Base-by-base conservation (phyloP, 2,888 invertebrate species). In the Netelia inedita region DNA sequence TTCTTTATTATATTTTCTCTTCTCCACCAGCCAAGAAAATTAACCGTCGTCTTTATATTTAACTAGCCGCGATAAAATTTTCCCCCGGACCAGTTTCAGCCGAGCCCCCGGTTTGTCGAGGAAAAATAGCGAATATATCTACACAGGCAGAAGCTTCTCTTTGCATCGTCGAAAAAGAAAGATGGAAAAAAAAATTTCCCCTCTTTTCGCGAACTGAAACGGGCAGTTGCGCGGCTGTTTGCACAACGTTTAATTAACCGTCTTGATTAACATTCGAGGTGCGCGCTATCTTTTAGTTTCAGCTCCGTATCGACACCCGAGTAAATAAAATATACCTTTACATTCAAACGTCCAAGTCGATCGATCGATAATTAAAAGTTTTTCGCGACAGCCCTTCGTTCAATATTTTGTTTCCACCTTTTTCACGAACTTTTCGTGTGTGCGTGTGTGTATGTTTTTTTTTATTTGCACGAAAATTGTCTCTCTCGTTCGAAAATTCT, bases 201-300 rank as follows among this genome's bases (percentile, higher is more conserved):
- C 19, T 65, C 16, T 46, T 28, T 43, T 41, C 43, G 16, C 61
- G 16, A 73, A 73, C 50, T 43, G 28, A 55, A 55, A 68, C 14
- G 11, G 2, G 55, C 16, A 9, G 8, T n/a, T n/a, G 35, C 35
- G 16, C n/a, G 63, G 16, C 53, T 73, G 79, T 83, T 83, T 83
- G 46, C 73, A 28, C 16, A 74, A 35, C 61, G 46, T 65, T 83
- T 78, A 79, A 83, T 83, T 83, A 74, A 74, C 83, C 46, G 61
- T 16, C 35, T 71, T 74, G 69, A 83, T 83, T 28, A 83, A 82
- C 73, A 50, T 59, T 69, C 59, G 71, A 59, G 35, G 68, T 69
- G 59, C 41, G 16, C 11, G 41, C 10, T 46, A 21, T 63, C 53
- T 68, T 68, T 59, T 16, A n/a, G n/a, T 19, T 66, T 46, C 43